Evolutionary conservation across 2,888 invertebrate species (phyloP).

Genomic region (Acrobasis suavella): DNA sequence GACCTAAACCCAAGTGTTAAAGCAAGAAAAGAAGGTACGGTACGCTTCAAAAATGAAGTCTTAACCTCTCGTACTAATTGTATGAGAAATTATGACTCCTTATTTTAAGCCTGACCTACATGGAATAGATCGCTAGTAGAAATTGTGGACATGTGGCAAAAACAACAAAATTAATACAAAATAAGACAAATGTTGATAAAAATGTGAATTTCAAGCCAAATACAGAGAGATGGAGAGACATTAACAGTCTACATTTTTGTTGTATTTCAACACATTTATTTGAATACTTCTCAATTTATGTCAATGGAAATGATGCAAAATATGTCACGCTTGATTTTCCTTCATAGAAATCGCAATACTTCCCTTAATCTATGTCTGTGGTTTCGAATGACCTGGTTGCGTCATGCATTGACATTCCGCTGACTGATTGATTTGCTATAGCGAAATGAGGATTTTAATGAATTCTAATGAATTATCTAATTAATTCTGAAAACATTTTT

Average conservation of each 20-base stretch:
- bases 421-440: conserved; percentile 14
- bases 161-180: too few relatives aligned
- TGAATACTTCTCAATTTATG: not conserved
- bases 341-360: not conserved
- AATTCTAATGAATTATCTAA: not conserved
- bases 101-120: too few relatives aligned
- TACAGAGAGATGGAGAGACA: not conserved
- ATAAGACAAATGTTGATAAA: too few relatives aligned
- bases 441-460: not conserved
- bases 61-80: too few relatives aligned
- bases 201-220: too few relatives aligned
- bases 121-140: too few relatives aligned
- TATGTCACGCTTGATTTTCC: not conserved
- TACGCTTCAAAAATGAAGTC: too few relatives aligned
- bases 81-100: too few relatives aligned
- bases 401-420: conserved; percentile 13
- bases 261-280: not conserved
- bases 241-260: not conserved
- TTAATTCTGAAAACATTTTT: too few relatives aligned
- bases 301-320: not conserved
- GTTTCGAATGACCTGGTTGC: conserved; percentile 13
- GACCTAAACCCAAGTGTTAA: too few relatives aligned
- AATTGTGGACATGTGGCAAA: too few relatives aligned
- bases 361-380: not conserved
- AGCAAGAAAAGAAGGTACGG: too few relatives aligned